Percentiles rank a stretch among this genome's conserved stretches.
Evolutionary conservation across 2,113 vertebrate genomes (phyloP).

Genomic region (Notiomystis cincta): DNA sequence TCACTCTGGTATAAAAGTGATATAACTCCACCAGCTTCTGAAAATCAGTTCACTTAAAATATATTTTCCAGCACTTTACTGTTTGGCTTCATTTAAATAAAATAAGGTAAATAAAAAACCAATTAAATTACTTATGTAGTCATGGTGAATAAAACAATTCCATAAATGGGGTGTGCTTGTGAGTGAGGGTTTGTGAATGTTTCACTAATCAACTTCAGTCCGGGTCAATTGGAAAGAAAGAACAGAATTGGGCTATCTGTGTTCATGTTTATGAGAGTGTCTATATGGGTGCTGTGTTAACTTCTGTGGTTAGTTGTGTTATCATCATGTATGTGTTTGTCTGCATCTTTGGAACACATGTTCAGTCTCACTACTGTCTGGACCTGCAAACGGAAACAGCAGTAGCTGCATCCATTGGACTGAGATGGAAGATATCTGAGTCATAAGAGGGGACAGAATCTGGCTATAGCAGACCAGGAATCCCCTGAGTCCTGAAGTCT

Average conservation of each 20-base stretch:
- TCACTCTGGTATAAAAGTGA: background rate
- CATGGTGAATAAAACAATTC: background rate
- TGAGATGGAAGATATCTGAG: background rate
- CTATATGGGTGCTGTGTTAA: background rate
- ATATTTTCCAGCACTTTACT: background rate
- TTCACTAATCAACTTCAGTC: background rate
- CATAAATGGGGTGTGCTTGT: background rate
- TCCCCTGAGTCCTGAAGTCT: background rate
- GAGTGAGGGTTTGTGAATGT: background rate
- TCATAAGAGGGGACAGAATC: background rate
- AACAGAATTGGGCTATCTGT: background rate
- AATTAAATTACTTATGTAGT: background rate
- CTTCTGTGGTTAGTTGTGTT: background rate
- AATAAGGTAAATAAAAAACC: background rate
- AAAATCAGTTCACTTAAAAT: background rate
- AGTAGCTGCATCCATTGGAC: background rate
- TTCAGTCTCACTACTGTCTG: background rate
- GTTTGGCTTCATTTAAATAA: background rate
- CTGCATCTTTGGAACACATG: background rate
- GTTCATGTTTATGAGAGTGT: background rate
- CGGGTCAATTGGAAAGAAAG: background rate
- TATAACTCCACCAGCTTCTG: background rate
- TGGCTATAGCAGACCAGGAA: background rate
- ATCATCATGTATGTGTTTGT: background rate
- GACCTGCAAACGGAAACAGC: background rate